Percentiles rank a stretch among this genome's conserved stretches.
Evolutionary conservation across 2,888 invertebrate species (phyloP).

Genomic region (Parochlus steinenii): DNA sequence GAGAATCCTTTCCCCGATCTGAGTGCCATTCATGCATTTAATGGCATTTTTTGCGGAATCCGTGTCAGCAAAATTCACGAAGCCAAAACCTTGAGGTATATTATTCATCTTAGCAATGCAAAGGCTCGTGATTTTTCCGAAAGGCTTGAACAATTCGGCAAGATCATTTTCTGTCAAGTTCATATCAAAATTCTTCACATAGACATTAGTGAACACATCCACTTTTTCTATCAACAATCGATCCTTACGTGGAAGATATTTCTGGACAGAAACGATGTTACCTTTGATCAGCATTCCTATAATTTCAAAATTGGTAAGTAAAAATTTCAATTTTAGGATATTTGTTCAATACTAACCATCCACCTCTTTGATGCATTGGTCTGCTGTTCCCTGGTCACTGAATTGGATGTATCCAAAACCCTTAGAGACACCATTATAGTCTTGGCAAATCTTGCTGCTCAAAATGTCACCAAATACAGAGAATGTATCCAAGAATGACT

Average conservation of each 20-base stretch:
- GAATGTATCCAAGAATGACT: slow-evolving; percentile 98
- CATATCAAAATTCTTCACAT: slow-evolving; percentile 97
- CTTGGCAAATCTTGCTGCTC: slow-evolving; percentile 95
- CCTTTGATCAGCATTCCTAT: slow-evolving; percentile 83
- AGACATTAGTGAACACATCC: slow-evolving; percentile 93
- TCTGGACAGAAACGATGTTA: slow-evolving; percentile 95
- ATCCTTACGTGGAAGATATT: slow-evolving; percentile 95
- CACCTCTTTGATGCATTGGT: slow-evolving; percentile 95
- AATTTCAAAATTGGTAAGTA: slow-evolving; percentile 30
- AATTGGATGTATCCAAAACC: slow-evolving; percentile 99
- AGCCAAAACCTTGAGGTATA: slow-evolving; percentile 95
- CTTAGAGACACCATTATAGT: slow-evolving; percentile 85
- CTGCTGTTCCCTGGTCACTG: slow-evolving; percentile 95
- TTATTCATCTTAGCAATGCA: slow-evolving; percentile 75
- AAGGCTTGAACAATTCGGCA: slow-evolving; percentile 80
- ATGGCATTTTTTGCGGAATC: slow-evolving; percentile 91
- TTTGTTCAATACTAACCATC: slow-evolving; percentile 37
- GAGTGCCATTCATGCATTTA: slow-evolving; percentile 78
- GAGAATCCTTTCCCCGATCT: slow-evolving; percentile 69
- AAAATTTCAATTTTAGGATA: neutral
- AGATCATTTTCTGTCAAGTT: slow-evolving; percentile 83
- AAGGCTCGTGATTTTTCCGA: slow-evolving; percentile 80
- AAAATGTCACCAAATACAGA: slow-evolving; percentile 97
- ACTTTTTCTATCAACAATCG: slow-evolving; percentile 96
- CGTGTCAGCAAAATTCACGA: slow-evolving; percentile 94